Conservation (phyloP, 2,113 vertebrate genomes). For the Solea solea region DNA sequence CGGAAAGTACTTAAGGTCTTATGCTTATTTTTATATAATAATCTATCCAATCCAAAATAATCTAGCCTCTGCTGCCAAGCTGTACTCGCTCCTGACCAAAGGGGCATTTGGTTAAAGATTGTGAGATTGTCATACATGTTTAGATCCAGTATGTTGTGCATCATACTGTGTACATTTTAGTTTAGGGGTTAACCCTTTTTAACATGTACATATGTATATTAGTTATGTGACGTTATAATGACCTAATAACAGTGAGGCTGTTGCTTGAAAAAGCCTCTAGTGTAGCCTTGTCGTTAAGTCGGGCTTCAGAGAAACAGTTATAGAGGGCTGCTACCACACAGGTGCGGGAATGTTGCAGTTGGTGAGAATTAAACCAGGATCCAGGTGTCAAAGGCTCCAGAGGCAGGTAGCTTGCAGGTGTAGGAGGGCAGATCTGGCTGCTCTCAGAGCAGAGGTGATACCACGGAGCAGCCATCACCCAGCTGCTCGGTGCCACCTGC, state of each 20-base stretch:
- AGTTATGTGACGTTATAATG: no score
- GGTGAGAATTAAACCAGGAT: conserved; percentile 37
- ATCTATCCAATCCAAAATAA: no score
- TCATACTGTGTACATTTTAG: no score
- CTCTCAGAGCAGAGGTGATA: conserved; percentile 67
- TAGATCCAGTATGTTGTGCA: no score
- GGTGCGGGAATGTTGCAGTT: conserved; percentile 47
- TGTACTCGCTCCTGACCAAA: not conserved
- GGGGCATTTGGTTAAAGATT: not conserved
- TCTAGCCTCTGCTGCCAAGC: no score
- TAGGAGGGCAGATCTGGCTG: conserved; percentile 43
- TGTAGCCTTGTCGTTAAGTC: no score
- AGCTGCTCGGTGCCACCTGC: conserved; percentile 72
- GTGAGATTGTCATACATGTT: not conserved
- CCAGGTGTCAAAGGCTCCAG: conserved; percentile 64
- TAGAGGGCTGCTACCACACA: conserved; percentile 39
- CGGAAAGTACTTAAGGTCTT: no score
- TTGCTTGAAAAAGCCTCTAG: no score
- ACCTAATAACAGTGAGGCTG: no score
- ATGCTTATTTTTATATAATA: no score
- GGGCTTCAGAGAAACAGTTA: no score
- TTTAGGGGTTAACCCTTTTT: not conserved
- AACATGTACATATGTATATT: no score
- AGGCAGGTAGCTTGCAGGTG: conserved; percentile 65
- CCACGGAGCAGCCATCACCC: conserved; percentile 60